Percentiles rank a stretch among this genome's conserved stretches.
Conservation (phyloP, 2,888 invertebrate genomes). For the Lapara coniferarum region DNA sequence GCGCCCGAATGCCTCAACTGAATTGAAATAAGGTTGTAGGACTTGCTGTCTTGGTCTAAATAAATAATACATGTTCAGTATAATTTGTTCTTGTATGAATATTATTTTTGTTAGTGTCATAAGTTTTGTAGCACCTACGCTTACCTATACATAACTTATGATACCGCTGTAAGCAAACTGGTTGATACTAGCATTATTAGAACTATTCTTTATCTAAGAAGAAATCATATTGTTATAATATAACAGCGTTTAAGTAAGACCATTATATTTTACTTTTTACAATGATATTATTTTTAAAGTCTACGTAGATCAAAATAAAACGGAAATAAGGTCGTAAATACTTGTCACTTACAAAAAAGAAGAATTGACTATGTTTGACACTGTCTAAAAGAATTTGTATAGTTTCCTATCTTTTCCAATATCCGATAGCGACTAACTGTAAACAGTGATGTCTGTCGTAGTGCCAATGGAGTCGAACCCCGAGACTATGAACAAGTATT, state of each 20-base stretch:
- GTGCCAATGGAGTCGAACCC: conserved; percentile 84
- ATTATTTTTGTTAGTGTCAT: no score
- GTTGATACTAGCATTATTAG: no score
- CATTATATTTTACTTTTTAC: no score
- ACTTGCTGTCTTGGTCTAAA: neutral
- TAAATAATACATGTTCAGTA: neutral
- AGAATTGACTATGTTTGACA: neutral
- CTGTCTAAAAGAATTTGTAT: neutral
- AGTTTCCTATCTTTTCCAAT: neutral
- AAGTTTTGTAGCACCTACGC: no score
- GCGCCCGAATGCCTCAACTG: conserved; percentile 2
- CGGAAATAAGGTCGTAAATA: no score
- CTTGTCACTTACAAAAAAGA: neutral
- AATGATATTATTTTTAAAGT: no score
- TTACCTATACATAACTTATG: no score
- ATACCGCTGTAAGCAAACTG: no score
- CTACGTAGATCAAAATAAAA: no score
- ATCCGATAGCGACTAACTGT: neutral
- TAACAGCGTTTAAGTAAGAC: no score
- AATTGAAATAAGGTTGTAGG: neutral
- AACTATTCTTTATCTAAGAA: no score
- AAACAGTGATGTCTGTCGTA: conserved; percentile 53
- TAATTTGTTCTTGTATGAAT: neutral
- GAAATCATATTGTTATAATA: no score
- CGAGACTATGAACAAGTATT: conserved; percentile 86